These are phyloP conservation scores for Rotaria sp. DNA, from an alignment of 2,888 invertebrate genomes.

Conservation along the genomic window DNA sequence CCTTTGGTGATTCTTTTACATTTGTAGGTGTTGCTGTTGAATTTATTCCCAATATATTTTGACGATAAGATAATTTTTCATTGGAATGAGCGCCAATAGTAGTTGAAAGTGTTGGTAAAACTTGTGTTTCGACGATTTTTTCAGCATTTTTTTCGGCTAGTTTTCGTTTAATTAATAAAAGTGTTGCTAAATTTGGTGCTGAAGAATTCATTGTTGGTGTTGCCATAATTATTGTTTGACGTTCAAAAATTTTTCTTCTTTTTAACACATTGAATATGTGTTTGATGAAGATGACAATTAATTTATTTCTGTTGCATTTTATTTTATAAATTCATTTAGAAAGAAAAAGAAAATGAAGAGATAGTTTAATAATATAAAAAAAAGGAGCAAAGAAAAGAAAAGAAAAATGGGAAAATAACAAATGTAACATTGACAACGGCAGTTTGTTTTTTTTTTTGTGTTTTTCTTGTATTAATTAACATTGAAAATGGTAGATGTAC, in stretches of 20 bases:
- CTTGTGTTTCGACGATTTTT: not conserved
- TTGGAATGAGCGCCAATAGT: not conserved
- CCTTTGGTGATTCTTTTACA: not conserved
- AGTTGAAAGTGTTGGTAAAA: not conserved
- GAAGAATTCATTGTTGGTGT: not conserved
- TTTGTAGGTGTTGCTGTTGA: not conserved
- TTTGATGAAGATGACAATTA: not conserved
- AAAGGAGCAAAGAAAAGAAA: not conserved
- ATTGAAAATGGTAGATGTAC: not conserved
- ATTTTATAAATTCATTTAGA: not conserved
- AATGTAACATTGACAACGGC: not conserved
- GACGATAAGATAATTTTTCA: not conserved
- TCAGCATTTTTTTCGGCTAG: not conserved
- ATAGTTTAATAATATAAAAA: not conserved
- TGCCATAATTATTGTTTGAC: not conserved
- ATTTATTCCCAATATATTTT: not conserved
- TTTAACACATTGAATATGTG: not conserved
- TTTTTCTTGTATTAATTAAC: not conserved
- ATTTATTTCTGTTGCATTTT: not conserved
- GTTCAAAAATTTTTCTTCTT: not conserved
- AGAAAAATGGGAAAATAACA: not conserved
- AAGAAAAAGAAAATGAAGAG: not conserved
- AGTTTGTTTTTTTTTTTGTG: not conserved
- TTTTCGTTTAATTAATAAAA: not conserved
- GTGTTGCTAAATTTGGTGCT: not conserved